Conservation (phyloP, 2,888 invertebrate species). For the Octodonta nipae region DNA sequence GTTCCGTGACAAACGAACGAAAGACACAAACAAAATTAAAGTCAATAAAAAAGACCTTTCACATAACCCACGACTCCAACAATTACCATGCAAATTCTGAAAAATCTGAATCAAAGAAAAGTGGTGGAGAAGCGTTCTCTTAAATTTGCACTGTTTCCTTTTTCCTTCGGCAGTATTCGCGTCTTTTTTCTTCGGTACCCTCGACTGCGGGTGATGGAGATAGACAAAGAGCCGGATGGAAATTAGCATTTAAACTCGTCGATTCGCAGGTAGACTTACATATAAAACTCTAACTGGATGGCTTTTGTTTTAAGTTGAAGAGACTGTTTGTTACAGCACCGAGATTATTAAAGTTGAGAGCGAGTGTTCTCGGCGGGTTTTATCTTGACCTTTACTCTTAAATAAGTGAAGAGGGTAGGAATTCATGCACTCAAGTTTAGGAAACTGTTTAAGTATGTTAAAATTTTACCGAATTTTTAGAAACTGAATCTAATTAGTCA, state of each 20-base stretch:
- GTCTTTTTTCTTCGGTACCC: constrained; percentile 1
- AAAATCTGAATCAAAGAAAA: constrained; percentile 8
- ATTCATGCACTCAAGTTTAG: too few relatives aligned
- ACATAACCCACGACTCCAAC: constrained; percentile 6
- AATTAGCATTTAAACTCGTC: constrained; percentile 17
- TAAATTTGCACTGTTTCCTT: constrained; percentile 7
- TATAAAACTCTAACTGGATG: constrained; percentile 9
- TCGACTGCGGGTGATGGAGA: not conserved
- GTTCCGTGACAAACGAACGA: not conserved
- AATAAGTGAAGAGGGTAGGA: too few relatives aligned
- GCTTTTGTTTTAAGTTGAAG: constrained; percentile 9
- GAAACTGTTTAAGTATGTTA: too few relatives aligned
- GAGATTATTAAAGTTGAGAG: constrained; percentile 7
- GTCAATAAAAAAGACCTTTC: constrained; percentile 4
- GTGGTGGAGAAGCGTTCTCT: too few relatives aligned
- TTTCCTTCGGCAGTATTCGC: not conserved
- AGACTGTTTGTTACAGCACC: constrained; percentile 6
- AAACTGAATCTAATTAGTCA: too few relatives aligned
- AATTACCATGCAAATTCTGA: constrained; percentile 10
- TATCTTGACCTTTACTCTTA: too few relatives aligned
- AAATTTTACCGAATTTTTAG: too few relatives aligned
- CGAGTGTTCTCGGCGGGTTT: too few relatives aligned
- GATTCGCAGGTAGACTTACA: constrained; percentile 16
- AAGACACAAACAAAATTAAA: constrained; percentile 5
- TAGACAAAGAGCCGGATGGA: constrained; percentile 7